Percentiles rank a stretch among this genome's conserved stretches.
Conservation (phyloP, 2,888 invertebrate genomes). For the Andrena marginata region DNA sequence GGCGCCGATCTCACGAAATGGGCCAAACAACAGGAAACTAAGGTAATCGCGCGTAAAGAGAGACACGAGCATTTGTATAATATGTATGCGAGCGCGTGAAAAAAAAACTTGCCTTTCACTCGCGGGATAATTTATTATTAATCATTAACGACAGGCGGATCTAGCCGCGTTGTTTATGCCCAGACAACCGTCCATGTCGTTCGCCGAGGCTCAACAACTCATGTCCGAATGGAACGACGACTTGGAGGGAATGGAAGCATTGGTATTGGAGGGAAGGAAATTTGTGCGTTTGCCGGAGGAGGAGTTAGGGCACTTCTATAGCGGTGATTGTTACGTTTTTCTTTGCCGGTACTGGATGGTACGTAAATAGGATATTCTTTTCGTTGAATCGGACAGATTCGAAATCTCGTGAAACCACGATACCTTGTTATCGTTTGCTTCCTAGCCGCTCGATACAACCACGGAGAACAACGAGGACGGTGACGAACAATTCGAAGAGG, state of each 20-base stretch:
- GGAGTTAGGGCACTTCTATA: conserved; percentile 96
- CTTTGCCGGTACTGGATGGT: conserved; percentile 97
- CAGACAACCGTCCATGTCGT: conserved; percentile 94
- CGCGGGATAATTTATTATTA: not conserved
- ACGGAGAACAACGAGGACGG: conserved; percentile 88
- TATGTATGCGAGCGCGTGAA: too few relatives aligned
- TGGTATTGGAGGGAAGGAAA: conserved; percentile 98
- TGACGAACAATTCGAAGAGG: conserved; percentile 87
- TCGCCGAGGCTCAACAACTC: conserved; percentile 93
- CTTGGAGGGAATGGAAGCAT: conserved; percentile 98
- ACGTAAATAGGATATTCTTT: conserved; percentile 63
- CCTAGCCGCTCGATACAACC: conserved; percentile 82
- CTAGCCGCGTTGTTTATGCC: conserved; percentile 98
- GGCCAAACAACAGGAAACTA: conserved; percentile 95
- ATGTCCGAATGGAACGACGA: conserved; percentile 99
- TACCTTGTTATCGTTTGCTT: not conserved
- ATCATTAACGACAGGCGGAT: conserved; percentile 89
- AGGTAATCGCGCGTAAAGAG: conserved; percentile 83
- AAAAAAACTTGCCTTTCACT: not conserved
- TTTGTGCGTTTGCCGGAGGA: conserved; percentile 98
- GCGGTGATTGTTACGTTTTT: conserved; percentile 98
- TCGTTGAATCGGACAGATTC: not conserved
- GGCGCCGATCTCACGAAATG: conserved; percentile 98
- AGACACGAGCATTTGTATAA: too few relatives aligned
- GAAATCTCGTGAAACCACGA: not conserved